Base-by-base conservation (phyloP, 1,140 invertebrate species). In the Penaeus vannamei region DNA sequence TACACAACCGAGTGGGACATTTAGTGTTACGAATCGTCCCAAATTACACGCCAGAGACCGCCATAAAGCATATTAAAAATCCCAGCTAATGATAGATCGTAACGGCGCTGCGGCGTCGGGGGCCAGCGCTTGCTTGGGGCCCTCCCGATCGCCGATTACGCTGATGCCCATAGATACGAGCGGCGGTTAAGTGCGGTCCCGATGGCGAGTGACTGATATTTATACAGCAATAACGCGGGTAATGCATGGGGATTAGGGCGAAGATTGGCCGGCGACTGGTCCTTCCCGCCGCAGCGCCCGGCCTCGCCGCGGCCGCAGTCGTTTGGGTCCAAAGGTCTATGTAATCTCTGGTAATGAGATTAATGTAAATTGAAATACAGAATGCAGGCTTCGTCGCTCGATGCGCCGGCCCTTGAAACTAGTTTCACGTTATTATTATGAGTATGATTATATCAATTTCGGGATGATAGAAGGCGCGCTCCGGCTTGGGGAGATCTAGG, bases 1-100 rank as follows among this genome's bases (percentile, higher is more conserved):
- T 69, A 80, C 23, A 80, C 26, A 80, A 62, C 26, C 32, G 60
- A 64, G 53, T 79, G 85, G 64, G 85, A 86, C 85, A 86, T 60
- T 62, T 86, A 86, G 59, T 79, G 85, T 80, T 86, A 77, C 85
- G 77, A 86, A 86, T 86, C 85, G 85, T 14, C 85, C 60, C 53
- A 86, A 62, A 86, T 86, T 86, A 86, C 26, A 86, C 85, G 26
- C 60, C 29, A 20, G 46, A 60, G 61, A n/a, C 69, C 22, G 46
- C 64, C 85, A 36, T 86, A 86, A 86, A 86, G 46, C 85, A 77
- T 20, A 32, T 60, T 46, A 29, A 60, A 59, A 60, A 29, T 60
- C 69, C n/a, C 42, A 76, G 72, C 72, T 86, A 86, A 86, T 86
- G 85, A 86, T 77, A 79, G 76, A 86, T 86, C 64, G 69, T 36